Evolutionary conservation across 1,140 invertebrate genomes (phyloP), one percentile per base, ranked within the genome.

Genomic region (Sycophaga agraensis): DNA sequence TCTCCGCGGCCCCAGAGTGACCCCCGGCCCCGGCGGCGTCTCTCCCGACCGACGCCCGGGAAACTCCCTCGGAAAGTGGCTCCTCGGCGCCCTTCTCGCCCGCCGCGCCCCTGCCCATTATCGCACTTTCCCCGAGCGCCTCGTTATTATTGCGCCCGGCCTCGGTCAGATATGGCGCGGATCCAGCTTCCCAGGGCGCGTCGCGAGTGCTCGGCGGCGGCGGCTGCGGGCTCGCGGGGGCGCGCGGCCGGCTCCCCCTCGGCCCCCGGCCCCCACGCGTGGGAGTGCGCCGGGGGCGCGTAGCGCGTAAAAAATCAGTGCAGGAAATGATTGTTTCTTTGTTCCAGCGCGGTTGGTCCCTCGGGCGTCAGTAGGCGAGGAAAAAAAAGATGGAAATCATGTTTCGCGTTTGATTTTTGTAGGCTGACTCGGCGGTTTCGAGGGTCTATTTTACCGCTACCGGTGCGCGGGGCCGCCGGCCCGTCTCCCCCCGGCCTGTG

Each of bases 1-100:
- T 46, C n/a, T n/a, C n/a, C n/a, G n/a, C n/a, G n/a, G n/a, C n/a
- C n/a, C n/a, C n/a, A n/a, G n/a, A n/a, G n/a, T n/a, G n/a, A n/a
- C n/a, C 73, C 71, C 60, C 58, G 72, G 67, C 76, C 75, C 79
- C 77, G 77, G 76, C 78, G 78, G 79, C 78, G 72, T 72, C 78
- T 76, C 76, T 80, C 79, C 79, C 74, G 80, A 80, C 79, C 79
- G n/a, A n/a, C 55, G 11, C 37, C 51, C 16, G 3, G 46, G 2
- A 39, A 16, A 42, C 21, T 6, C 21, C 1, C 4, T 5, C 17
- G 6, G 5, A 0, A 2, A 42, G 39, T 19, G 6, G 21, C 17
- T 4, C 1, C 17, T 42, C 7, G 16, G n/a, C 50, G 14, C 35
- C 35, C 49, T 37, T 39, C 34, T 49, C 40, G 28, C 35, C 28